phyloP scores from a whole-genome alignment of 2,113 vertebrate species.

The Motacilla tschutschensis region DNA sequence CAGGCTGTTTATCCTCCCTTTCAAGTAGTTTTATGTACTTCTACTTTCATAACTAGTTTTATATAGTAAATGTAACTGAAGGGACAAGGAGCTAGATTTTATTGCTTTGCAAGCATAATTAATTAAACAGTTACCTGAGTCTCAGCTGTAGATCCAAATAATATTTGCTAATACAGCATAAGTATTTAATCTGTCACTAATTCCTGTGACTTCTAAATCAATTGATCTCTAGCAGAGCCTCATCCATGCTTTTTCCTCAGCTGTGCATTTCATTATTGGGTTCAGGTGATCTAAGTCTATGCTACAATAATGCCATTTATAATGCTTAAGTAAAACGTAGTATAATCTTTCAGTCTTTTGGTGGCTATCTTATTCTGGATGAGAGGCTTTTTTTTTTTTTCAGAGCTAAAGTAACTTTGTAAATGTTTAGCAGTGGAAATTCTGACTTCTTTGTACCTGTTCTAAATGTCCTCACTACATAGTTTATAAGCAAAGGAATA shows the following conservation, averaged over 20 bases:
- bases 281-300: neutral
- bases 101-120: neutral
- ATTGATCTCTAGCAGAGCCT: neutral
- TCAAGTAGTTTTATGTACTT: neutral
- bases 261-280: neutral
- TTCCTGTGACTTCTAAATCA: neutral
- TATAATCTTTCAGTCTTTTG: neutral
- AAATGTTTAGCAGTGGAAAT: neutral
- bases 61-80: neutral
- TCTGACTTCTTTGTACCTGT: neutral
- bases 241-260: neutral
- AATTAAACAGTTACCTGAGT: neutral
- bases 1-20: neutral
- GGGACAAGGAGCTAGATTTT: neutral
- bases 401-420: neutral
- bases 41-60: neutral
- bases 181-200: neutral
- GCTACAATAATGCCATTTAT: neutral
- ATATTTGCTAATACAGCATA: neutral
- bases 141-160: conserved; percentile 7
- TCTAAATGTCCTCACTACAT: neutral
- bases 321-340: neutral
- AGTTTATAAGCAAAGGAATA: neutral
- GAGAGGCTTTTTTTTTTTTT: neutral
- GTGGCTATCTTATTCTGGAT: neutral